Evolutionary conservation across 2,888 invertebrate genomes (phyloP), one percentile per base, ranked within the genome.

Genomic region (Poecilus cupreus): DNA sequence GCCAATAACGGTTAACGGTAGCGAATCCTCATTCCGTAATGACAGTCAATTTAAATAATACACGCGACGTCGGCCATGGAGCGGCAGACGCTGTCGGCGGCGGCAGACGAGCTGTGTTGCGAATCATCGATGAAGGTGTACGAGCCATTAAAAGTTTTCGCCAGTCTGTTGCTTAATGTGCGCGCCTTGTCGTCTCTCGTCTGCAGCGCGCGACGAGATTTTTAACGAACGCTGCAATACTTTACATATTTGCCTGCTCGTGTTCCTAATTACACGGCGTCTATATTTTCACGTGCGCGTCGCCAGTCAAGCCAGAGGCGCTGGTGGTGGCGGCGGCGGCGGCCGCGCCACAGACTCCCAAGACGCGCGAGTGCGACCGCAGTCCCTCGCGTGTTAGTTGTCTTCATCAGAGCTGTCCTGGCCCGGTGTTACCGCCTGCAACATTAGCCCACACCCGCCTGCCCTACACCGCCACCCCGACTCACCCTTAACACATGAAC

Each of bases 61-160:
- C 43, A 79, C 79, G 68, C 70, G 70, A 68, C 32, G 79, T n/a
- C 20, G 26, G 11, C 13, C 75, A 51, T 20, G n/a, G 24, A 20
- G 26, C 75, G 18, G 46, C 20, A 18, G 46, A 26, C 75, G 54
- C 11, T 26, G 16, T 24, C 24, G 5, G 16, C 68, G 8, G 43
- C 49, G 70, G 18, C 8, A 20, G 49, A 11, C 77, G 77, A 20
- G 49, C 26, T 54, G 32, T 76, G 76, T 76, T 24, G 37, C 76
- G 79, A 78, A 78, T 79, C 70, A 70, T 79, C 79, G 79, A 79
- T 79, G 68, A 70, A 79, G 79, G 79, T 79, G 79, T 51, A 79
- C 79, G 49, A 79, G 32, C 79, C 79, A 79, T 79, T 79, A 79
- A 79, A 79, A 79, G 49, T 79, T 79, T 79, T 51, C 79, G 43